These are phyloP conservation scores for Dynastes hyllus DNA, from an alignment of 2,888 invertebrate species.

Conservation along the genomic window DNA sequence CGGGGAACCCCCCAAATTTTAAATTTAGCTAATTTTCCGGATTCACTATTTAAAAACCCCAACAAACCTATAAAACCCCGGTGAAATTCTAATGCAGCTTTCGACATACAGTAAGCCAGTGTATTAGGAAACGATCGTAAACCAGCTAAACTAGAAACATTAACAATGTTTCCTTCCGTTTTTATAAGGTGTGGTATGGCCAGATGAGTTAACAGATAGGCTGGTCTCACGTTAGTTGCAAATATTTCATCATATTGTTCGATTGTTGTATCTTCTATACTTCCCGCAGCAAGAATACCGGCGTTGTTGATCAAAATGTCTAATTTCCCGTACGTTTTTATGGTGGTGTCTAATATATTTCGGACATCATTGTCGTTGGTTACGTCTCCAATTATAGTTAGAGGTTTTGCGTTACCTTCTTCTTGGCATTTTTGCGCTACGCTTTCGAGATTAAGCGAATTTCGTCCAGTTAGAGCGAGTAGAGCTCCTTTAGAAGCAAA, in stretches of 20 bases:
- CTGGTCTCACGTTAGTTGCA: conserved; percentile 77
- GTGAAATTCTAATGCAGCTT: conserved; percentile 73
- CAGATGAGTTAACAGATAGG: conserved; percentile 77
- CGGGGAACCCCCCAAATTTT: too few species aligned
- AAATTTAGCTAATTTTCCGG: too few species aligned
- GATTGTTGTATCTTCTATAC: conserved; percentile 62
- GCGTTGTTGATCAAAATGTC: conserved; percentile 74
- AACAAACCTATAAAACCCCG: too few species aligned
- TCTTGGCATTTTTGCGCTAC: conserved; percentile 75
- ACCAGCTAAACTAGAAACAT: conserved; percentile 46
- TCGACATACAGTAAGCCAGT: conserved; percentile 69
- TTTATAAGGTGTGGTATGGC: conserved; percentile 80
- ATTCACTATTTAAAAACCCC: too few species aligned
- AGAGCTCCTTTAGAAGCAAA: conserved; percentile 84
- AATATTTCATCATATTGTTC: conserved; percentile 72
- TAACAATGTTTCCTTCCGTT: conserved; percentile 73
- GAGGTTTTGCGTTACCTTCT: conserved; percentile 57
- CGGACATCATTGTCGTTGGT: conserved; percentile 67
- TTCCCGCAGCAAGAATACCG: conserved; percentile 73
- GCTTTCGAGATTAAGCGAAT: conserved; percentile 78
- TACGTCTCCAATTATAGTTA: conserved; percentile 62
- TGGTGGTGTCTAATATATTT: conserved; percentile 66
- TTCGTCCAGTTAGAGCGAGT: conserved; percentile 83
- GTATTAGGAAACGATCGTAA: conserved; percentile 24
- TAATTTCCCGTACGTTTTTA: conserved; percentile 66